phyloP scores from a whole-genome alignment of 2,113 vertebrate genomes.

The Ifrita kowaldi region DNA sequence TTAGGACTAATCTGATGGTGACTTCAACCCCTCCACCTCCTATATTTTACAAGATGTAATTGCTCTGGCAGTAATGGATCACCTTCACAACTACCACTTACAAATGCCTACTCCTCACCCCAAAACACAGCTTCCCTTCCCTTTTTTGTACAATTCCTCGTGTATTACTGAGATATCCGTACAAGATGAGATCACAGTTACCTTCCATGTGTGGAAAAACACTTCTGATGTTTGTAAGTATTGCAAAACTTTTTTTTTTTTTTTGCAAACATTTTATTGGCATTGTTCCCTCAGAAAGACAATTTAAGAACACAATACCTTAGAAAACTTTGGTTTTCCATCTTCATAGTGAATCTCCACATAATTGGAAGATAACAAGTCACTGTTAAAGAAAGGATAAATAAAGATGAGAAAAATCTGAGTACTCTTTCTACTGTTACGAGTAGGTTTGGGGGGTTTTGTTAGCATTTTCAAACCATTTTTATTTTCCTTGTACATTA shows the following conservation, averaged over 20 bases:
- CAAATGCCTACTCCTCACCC: not conserved
- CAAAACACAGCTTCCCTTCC: not conserved
- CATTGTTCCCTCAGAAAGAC: not conserved
- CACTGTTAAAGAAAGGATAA: conserved; percentile 75
- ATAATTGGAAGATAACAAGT: conserved; percentile 92
- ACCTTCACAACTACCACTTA: not conserved
- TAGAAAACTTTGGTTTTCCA: conserved; percentile 84
- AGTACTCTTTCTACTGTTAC: not conserved
- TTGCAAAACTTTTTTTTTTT: not conserved
- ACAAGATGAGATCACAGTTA: not conserved
- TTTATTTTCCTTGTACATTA: not conserved
- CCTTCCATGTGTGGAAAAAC: not conserved
- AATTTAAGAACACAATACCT: conserved; percentile 78
- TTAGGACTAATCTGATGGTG: not conserved
- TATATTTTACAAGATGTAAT: not conserved
- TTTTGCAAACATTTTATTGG: not conserved
- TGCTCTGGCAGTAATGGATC: not conserved
- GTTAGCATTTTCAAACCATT: not conserved
- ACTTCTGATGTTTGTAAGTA: not conserved
- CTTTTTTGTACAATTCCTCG: not conserved
- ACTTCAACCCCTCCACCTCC: not conserved
- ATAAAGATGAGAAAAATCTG: not conserved
- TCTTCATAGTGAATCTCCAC: conserved; percentile 93
- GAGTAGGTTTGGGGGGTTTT: accelerated
- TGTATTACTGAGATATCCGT: not conserved